Evolutionary conservation across 2,113 vertebrate species (phyloP), one percentile per base, ranked within the genome.

Genomic region (Myotis lucifugus): DNA sequence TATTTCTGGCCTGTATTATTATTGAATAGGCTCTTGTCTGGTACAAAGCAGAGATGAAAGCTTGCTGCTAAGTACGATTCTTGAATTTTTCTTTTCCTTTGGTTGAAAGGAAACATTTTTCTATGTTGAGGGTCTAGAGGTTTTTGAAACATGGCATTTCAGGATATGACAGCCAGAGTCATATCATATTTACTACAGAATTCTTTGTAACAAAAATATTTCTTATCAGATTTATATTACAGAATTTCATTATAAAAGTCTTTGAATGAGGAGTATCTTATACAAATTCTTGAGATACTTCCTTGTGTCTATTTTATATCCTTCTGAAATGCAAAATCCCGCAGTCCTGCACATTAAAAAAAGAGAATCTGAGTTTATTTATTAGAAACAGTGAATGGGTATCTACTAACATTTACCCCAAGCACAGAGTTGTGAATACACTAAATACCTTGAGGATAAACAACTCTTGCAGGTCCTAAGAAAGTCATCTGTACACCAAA

Each of bases 181-280:
- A 12, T 67, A 50, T 32, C n/a, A 50, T 46, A 52, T n/a, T 67
- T 85, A 73, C 13, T 54, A n/a, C 5, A 12, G 54, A 92, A 90
- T 97, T 88, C 29, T 93, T 64, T 88, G 19, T 48, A 52, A 48
- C 54, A n/a, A 52, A 37, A 79, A 32, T n/a, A 34, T 46, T 46
- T 77, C 19, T 46, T 66, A 85, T 90, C 54, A 48, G 81, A 91
- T 87, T 95, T 93, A 85, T 54, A 46, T 85, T 87, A 90, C 3
- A 86, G 50, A 86, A 95, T 52, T 95, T 92, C 74, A 46, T 54
- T 66, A 10, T 92, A 87, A 85, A 93, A 73, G 18, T 79, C 82
- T 92, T 90, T 88, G 69, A 93, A 94, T 83, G 46, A 69, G 18
- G 27, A 27, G 6, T 54, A n/a, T 72, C 37, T 64, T 70, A 48